Evolutionary conservation across 2,888 invertebrate genomes (phyloP).

Genomic region (Ophion ellenae): DNA sequence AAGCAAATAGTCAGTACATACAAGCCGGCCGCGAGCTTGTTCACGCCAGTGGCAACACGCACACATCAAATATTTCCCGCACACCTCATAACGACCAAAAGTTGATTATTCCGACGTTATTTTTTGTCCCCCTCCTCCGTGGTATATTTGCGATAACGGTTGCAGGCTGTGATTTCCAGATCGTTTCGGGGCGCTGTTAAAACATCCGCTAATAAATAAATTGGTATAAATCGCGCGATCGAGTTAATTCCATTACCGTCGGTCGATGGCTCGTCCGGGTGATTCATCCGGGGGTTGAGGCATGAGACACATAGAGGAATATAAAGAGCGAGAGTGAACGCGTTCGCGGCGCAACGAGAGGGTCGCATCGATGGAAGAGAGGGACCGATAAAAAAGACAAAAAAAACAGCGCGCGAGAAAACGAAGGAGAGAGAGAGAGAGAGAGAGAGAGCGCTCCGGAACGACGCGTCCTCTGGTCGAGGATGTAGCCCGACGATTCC

Average conservation of each 20-base stretch:
- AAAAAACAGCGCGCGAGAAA: slow-evolving; percentile 40
- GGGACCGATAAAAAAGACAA: slow-evolving; percentile 32
- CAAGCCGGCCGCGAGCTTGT: not conserved
- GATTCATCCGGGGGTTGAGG: slow-evolving; percentile 58
- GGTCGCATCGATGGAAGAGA: slow-evolving; percentile 44
- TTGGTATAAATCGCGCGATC: slow-evolving; percentile 62
- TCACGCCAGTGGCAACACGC: not conserved
- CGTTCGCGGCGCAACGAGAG: slow-evolving; percentile 40
- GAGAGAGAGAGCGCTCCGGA: slow-evolving; percentile 55
- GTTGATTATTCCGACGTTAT: slow-evolving; percentile 40
- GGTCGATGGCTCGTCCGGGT: slow-evolving; percentile 70
- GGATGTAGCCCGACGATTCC: slow-evolving; percentile 30
- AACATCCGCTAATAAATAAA: slow-evolving; percentile 67
- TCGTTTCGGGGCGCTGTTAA: slow-evolving; percentile 54
- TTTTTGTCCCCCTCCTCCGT: not conserved
- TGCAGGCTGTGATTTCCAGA: slow-evolving; percentile 50
- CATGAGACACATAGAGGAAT: slow-evolving; percentile 27
- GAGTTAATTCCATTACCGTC: slow-evolving; percentile 77
- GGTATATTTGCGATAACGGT: slow-evolving; percentile 21
- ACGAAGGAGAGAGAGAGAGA: slow-evolving; percentile 47
- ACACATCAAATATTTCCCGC: not conserved
- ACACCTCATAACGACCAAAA: slow-evolving; percentile 37
- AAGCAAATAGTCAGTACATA: not conserved
- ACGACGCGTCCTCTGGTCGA: slow-evolving; percentile 45
- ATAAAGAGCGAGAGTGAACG: slow-evolving; percentile 36